A percentile compares a stretch with the other conserved stretches of the same genome.
phyloP scores from a whole-genome alignment of 2,113 vertebrate genomes.

The Onychostruthus taczanowskii region DNA sequence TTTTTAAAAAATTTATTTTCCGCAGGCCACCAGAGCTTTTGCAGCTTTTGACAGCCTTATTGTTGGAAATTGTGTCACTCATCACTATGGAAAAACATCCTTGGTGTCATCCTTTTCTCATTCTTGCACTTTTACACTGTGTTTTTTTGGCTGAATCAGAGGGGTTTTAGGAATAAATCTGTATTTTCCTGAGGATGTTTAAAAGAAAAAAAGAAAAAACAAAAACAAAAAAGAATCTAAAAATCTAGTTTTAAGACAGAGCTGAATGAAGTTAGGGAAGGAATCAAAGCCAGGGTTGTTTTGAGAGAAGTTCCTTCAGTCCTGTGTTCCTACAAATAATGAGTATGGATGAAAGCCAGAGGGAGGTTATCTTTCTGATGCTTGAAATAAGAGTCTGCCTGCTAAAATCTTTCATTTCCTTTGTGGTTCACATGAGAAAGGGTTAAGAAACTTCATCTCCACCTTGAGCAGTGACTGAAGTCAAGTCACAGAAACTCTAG shows the following conservation, averaged over 20 bases:
- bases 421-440: not conserved
- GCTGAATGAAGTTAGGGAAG: not conserved
- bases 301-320: not conserved
- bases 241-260: not conserved
- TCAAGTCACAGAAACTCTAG: not conserved
- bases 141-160: not conserved
- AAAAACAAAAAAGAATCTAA: not conserved
- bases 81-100: not conserved
- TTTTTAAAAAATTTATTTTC: not conserved
- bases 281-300: not conserved
- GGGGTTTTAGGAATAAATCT: not conserved
- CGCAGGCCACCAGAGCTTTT: not conserved
- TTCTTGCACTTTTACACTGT: not conserved
- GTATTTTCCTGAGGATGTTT: not conserved
- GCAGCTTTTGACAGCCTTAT: not conserved
- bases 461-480: not conserved
- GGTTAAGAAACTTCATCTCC: not conserved
- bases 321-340: not conserved
- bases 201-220: not conserved
- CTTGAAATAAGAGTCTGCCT: not conserved
- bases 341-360: not conserved
- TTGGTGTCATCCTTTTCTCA: not conserved
- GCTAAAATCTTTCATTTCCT: not conserved
- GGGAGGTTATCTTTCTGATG: not conserved
- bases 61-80: not conserved